phyloP scores from a whole-genome alignment of 2,113 vertebrate species.

The Dromas ardeola region DNA sequence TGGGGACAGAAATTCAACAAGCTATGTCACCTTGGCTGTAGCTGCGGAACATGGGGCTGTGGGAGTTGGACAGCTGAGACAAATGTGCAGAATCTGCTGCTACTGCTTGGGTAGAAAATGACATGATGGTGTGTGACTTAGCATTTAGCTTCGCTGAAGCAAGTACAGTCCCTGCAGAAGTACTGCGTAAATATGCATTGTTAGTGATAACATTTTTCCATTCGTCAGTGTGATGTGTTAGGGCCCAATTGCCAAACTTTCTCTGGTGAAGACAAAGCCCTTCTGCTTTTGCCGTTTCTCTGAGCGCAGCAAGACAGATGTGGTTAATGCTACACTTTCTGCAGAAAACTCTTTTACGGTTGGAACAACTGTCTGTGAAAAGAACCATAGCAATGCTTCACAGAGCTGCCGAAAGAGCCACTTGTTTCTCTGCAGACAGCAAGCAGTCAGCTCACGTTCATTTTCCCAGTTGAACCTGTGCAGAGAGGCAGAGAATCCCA shows the following conservation, averaged over 20 bases:
- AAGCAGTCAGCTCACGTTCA: background rate
- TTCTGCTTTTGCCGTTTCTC: background rate
- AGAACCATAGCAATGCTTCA: background rate
- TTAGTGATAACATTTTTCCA: background rate
- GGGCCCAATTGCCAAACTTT: background rate
- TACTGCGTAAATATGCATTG: fast-evolving
- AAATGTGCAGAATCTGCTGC: background rate
- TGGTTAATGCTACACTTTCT: background rate
- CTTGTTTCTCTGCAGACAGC: background rate
- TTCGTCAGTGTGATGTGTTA: fast-evolving
- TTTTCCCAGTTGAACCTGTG: background rate
- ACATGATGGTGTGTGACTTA: background rate
- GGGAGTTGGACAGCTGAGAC: background rate
- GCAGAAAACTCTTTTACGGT: background rate
- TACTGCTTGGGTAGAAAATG: background rate
- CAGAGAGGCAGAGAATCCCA: background rate
- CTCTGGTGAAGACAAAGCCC: background rate
- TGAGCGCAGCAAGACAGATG: background rate
- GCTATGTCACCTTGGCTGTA: background rate
- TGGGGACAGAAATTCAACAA: background rate
- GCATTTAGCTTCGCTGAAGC: background rate
- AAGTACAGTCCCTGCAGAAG: background rate
- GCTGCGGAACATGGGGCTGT: background rate
- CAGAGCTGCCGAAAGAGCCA: background rate
- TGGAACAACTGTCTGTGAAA: background rate